Conservation (phyloP, 2,888 invertebrate species). For the Arctia plantaginis region DNA sequence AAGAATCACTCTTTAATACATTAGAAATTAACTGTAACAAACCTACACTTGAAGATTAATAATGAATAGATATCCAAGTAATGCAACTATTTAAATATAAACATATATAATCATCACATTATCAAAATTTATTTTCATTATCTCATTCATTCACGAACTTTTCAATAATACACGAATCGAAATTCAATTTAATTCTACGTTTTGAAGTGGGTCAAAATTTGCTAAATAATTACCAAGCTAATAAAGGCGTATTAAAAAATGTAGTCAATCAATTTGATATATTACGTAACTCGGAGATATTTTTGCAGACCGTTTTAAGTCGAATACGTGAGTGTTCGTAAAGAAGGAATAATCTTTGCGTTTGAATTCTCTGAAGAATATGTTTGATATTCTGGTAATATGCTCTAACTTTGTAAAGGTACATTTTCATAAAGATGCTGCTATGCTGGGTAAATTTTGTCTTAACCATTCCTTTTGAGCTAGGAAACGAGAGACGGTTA, state of each 20-base stretch:
- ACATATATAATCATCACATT: too few relatives aligned
- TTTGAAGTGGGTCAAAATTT: too few relatives aligned
- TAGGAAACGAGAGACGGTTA: background rate
- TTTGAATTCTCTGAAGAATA: constrained; percentile 21
- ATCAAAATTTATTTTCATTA: too few relatives aligned
- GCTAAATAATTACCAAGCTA: too few relatives aligned
- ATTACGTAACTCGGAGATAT: background rate
- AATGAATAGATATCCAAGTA: background rate
- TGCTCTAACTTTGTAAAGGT: constrained; percentile 18
- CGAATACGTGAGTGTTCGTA: background rate
- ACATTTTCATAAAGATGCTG: constrained; percentile 17
- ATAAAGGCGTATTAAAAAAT: too few relatives aligned
- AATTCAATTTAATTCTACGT: too few relatives aligned
- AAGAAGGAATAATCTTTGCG: background rate
- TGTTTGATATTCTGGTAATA: constrained; percentile 27
- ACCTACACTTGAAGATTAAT: background rate
- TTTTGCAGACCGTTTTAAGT: background rate
- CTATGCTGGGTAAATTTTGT: background rate
- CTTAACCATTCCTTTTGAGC: background rate
- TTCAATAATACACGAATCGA: too few relatives aligned
- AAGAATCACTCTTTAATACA: too few relatives aligned
- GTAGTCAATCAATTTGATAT: background rate
- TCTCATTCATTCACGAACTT: too few relatives aligned
- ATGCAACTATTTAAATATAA: too few relatives aligned
- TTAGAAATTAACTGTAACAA: too few relatives aligned